Conservation (phyloP, 2,797 vertebrate species). For the Crax fasciolata region DNA sequence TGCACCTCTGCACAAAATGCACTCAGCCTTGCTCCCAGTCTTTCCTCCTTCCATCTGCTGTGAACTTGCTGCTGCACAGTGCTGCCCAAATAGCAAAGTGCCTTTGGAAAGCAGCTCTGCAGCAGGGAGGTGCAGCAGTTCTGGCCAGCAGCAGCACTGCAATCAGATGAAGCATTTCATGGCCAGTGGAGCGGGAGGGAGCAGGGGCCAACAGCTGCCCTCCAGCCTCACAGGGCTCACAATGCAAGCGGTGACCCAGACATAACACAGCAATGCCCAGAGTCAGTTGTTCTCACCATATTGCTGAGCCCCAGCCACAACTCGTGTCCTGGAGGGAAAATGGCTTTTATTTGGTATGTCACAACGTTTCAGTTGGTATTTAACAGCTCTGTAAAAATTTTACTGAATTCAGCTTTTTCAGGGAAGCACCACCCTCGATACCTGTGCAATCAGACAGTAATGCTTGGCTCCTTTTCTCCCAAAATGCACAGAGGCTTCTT, state of each 20-base stretch:
- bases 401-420: not conserved
- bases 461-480: not conserved
- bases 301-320: not conserved
- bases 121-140: not conserved
- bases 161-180: not conserved
- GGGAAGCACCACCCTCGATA: not conserved
- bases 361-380: not conserved
- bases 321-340: not conserved
- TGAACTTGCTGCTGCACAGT: not conserved
- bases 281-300: not conserved
- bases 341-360: constrained; percentile 51
- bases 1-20: not conserved
- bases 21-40: accelerated
- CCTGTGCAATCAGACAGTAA: not conserved
- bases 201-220: not conserved
- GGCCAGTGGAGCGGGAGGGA: not conserved
- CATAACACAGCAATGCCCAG: constrained; percentile 26
- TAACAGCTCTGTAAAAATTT: not conserved
- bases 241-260: constrained; percentile 53
- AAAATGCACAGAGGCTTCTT: not conserved
- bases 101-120: not conserved
- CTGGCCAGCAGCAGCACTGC: not conserved
- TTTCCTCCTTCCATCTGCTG: accelerated
- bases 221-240: not conserved
- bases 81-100: accelerated